Base-by-base conservation (phyloP, 53 echinoderm and acorn worm species). In the Hippasteria phrygiana region DNA sequence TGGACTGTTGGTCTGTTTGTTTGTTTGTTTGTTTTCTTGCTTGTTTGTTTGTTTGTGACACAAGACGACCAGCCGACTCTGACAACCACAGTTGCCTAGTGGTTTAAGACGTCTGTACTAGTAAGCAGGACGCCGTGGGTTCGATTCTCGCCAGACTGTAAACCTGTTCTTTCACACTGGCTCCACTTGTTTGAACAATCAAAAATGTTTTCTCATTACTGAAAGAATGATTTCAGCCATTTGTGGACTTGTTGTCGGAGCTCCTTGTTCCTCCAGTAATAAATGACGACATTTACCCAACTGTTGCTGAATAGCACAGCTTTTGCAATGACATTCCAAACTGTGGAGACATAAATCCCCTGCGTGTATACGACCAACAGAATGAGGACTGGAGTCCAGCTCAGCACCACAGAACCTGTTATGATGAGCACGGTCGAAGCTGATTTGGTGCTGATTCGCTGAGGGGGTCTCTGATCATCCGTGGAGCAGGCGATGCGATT, bases 241-340 rank as follows among this genome's bases (percentile, higher is more conserved):
- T 22, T 46, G 29, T 89, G 13, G 18, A 89, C 4, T 33, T 70
- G 24, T 50, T 78, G 77, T 38, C 31, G 42, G 41, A 89, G 65
- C 35, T 67, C 79, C 13, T 46, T 79, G 18, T 66, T 78, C 43
- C 89, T 74, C 38, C 37, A 53, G 71, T 80, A 89, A 69, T 89
- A 89, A 38, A 89, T 89, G 71, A 79, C 55, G 1, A 70, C 54
- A 80, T 89, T 89, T 36, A 89, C 14, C 89, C 89, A 89, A 20
- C 72, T 78, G 79, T 79, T 78, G 17, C 89, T 48, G 54, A 48
- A 41, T 11, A 88, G 48, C 13, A 77, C 20, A 3, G 28, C 9
- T 0, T 51, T 48, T 0, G 38, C 46, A 13, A 62, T 43, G 2
- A 38, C 7, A 29, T 77, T 47, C 31, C 43, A 16, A 65, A 4